Evolutionary conservation across 2,888 invertebrate species (phyloP).

Genomic region (Panopea generosa): DNA sequence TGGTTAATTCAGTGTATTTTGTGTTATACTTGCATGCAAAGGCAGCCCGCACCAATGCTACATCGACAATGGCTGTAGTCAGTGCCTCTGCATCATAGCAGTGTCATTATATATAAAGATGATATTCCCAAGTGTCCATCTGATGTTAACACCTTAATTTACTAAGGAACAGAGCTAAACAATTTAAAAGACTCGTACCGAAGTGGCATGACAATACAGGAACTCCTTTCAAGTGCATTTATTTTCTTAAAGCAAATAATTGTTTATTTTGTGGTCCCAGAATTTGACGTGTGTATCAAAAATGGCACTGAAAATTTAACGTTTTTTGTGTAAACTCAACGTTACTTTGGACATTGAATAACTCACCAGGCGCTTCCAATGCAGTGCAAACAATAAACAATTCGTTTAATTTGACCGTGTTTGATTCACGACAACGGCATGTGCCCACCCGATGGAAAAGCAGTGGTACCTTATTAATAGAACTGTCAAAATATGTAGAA

Average conservation of each 20-base stretch:
- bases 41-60: too few species aligned
- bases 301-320: constrained; percentile 1
- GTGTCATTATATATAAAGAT: constrained; percentile 4
- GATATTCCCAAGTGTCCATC: constrained; percentile 1
- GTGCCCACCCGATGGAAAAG: constrained; percentile 37
- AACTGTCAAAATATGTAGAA: constrained; percentile 9
- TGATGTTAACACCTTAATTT: not conserved
- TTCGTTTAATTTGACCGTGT: constrained; percentile 14
- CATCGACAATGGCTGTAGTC: constrained; percentile 1
- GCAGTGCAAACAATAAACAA: constrained; percentile 7
- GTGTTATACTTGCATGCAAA: not conserved
- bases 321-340: not conserved
- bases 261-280: not conserved
- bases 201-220: constrained; percentile 9
- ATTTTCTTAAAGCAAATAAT: not conserved
- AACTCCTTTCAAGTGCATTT: not conserved
- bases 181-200: constrained; percentile 4
- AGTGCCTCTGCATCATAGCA: constrained; percentile 5
- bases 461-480: constrained; percentile 6
- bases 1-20: too few species aligned
- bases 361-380: constrained; percentile 1
- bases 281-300: not conserved
- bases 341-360: not conserved
- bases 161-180: not conserved
- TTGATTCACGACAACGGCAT: constrained; percentile 43